phyloP scores from a whole-genome alignment of 2,113 vertebrate genomes.

The Phycodurus eques region DNA sequence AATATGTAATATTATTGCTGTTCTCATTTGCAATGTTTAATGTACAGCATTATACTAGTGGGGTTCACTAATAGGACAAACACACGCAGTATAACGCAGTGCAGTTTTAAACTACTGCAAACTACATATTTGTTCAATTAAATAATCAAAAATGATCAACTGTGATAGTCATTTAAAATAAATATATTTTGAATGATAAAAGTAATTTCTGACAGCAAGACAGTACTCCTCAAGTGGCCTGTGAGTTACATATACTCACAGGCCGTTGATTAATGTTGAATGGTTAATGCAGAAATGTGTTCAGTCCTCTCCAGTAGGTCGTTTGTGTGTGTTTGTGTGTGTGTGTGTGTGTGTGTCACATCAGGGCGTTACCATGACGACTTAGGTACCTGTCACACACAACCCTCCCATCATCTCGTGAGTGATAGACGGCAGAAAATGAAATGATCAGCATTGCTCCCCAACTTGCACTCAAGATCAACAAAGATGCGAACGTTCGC shows the following conservation, averaged over 20 bases:
- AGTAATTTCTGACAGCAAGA: not conserved
- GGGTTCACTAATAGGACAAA: not conserved
- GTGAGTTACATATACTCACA: no score
- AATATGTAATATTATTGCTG: not conserved
- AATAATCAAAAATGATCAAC: not conserved
- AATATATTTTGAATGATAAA: not conserved
- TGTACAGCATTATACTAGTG: not conserved
- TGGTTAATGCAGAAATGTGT: not conserved
- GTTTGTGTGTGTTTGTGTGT: constrained; percentile 19
- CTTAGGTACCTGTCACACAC: constrained; percentile 31
- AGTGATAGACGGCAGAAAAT: constrained; percentile 56
- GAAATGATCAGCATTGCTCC: constrained; percentile 38
- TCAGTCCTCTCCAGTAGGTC: constrained; percentile 51
- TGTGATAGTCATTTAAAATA: not conserved
- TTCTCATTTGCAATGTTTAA: not conserved
- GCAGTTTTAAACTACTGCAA: no score
- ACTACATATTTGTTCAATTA: no score
- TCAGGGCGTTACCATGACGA: constrained; percentile 48
- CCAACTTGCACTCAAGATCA: constrained; percentile 13
- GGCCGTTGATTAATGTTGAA: no score
- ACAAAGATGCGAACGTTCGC: constrained; percentile 8
- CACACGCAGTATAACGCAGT: no score
- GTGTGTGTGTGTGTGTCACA: constrained; percentile 27
- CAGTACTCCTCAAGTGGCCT: not conserved
- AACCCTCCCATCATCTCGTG: constrained; percentile 64